These are phyloP conservation scores for Sphyrna mokarran DNA, from an alignment of 2,113 vertebrate genomes.

Conservation along the genomic window DNA sequence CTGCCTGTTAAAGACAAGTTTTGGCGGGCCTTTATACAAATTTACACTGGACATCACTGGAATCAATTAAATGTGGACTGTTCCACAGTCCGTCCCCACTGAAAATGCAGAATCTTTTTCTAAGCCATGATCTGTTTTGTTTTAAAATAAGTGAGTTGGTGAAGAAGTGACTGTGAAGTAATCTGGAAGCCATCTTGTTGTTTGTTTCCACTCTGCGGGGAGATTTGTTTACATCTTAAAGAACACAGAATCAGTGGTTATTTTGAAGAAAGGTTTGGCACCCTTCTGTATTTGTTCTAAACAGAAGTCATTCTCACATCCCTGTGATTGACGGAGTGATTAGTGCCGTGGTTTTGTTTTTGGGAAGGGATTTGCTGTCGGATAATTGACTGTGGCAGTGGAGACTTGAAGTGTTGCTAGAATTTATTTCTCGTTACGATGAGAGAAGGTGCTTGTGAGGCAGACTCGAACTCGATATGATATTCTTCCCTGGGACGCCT, in stretches of 20 bases:
- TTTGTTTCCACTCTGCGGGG: constrained; percentile 7
- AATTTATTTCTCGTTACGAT: not conserved
- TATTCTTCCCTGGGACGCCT: not conserved
- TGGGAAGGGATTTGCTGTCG: not conserved
- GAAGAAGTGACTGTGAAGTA: not conserved
- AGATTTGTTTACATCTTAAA: not conserved
- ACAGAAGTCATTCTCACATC: not conserved
- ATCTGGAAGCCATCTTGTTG: not conserved
- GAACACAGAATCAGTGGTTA: not conserved
- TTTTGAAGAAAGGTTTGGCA: not conserved
- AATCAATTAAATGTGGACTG: not conserved
- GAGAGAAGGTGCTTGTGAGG: not conserved
- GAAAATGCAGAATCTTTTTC: not conserved
- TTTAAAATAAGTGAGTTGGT: not conserved
- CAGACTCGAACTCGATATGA: not conserved
- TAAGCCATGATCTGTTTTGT: not conserved
- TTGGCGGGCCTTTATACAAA: not conserved
- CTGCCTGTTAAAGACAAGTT: not conserved
- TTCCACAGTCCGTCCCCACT: not conserved
- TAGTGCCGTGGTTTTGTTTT: not conserved
- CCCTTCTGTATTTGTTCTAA: not conserved
- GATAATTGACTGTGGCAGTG: not conserved
- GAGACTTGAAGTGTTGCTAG: not conserved
- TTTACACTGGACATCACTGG: not conserved
- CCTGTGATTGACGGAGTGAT: not conserved